phyloP scores from a whole-genome alignment of 2,888 invertebrate species.

The Linyphia triangularis region DNA sequence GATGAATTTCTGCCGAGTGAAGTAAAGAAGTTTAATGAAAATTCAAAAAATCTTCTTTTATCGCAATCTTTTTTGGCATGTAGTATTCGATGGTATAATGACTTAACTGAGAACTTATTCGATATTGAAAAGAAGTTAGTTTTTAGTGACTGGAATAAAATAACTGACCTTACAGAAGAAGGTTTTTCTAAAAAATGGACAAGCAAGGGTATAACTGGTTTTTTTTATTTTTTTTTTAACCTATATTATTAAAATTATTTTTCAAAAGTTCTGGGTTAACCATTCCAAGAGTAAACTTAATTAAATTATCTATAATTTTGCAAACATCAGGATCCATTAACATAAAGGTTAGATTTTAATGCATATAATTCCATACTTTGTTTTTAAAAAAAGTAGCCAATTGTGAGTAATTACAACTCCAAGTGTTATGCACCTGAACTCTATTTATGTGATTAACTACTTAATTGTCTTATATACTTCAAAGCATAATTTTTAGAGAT shows the following conservation, averaged over 20 bases:
- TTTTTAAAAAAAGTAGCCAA: too few relatives aligned
- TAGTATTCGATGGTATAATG: slow-evolving; percentile 56
- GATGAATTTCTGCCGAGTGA: slow-evolving; percentile 13
- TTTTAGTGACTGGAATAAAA: slow-evolving; percentile 30
- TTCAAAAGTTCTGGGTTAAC: too few relatives aligned
- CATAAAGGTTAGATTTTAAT: too few relatives aligned
- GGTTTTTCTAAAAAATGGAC: slow-evolving; percentile 56
- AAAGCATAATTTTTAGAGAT: too few relatives aligned
- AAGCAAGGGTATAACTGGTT: not conserved
- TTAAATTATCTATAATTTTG: too few relatives aligned
- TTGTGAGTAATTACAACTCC: too few relatives aligned
- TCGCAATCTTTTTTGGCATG: slow-evolving; percentile 49
- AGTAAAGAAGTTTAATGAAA: not conserved
- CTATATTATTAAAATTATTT: not conserved
- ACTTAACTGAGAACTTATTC: slow-evolving; percentile 33
- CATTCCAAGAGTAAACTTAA: too few relatives aligned
- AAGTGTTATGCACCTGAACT: too few relatives aligned
- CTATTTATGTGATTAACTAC: too few relatives aligned
- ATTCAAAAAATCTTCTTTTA: not conserved
- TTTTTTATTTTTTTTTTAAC: not conserved
- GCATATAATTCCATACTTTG: too few relatives aligned
- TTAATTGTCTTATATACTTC: too few relatives aligned
- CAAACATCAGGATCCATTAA: too few relatives aligned
- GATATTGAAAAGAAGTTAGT: slow-evolving; percentile 42
- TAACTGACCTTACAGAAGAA: not conserved